phyloP scores from a whole-genome alignment of 2,797 vertebrate species.

The Paratrypauchen microcephalus region DNA sequence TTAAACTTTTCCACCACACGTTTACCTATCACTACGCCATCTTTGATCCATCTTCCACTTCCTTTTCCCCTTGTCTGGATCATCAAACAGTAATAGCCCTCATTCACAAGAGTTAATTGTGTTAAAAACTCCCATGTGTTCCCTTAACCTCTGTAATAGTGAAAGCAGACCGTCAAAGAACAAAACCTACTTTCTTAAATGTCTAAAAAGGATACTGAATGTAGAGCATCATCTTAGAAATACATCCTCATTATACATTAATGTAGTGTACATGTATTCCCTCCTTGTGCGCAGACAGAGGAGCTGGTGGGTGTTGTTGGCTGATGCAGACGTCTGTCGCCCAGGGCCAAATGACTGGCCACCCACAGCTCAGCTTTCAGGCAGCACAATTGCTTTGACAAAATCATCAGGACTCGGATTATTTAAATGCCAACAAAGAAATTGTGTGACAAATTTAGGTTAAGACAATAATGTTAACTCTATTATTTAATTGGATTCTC shows the following conservation, averaged over 20 bases:
- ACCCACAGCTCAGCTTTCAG: conserved; percentile 46
- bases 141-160: conserved; percentile 24
- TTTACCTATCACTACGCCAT: conserved; percentile 4
- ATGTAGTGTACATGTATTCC: not conserved
- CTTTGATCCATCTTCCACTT: conserved; percentile 43
- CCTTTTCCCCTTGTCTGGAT: conserved; percentile 60
- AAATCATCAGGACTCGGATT: not conserved
- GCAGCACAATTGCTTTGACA: conserved; percentile 21
- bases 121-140: conserved; percentile 72
- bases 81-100: conserved; percentile 66
- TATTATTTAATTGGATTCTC: too few species aligned
- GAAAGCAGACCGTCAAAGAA: conserved; percentile 20
- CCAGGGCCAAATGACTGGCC: conserved; percentile 40
- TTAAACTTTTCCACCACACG: not conserved
- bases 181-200: conserved; percentile 13
- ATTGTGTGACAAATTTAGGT: not conserved
- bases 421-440: not conserved
- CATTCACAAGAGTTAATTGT: conserved; percentile 66
- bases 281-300: conserved; percentile 13
- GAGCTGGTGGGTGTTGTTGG: conserved; percentile 37
- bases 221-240: not conserved
- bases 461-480: not conserved
- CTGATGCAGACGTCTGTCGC: conserved; percentile 49
- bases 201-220: not conserved
- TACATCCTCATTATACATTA: not conserved